These are phyloP conservation scores for Acleris sparsana DNA, from an alignment of 2,888 invertebrate genomes.

Conservation along the genomic window DNA sequence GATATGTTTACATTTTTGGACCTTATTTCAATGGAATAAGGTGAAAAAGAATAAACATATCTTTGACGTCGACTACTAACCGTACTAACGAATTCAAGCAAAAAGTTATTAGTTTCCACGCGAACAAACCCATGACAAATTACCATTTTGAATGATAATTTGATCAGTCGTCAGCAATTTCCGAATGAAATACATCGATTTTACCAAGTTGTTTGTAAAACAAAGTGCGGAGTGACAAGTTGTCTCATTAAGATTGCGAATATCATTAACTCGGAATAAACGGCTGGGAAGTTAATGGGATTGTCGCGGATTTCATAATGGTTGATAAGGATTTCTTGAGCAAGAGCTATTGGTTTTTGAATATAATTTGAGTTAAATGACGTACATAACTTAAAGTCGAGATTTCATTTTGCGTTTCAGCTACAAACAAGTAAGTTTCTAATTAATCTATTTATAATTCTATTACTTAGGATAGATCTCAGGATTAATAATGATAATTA, in stretches of 20 bases:
- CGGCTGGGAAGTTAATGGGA: constrained; percentile 19
- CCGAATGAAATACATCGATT: constrained; percentile 15
- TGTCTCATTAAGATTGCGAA: constrained; percentile 28
- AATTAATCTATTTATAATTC: too few species aligned
- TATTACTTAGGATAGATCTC: too few species aligned
- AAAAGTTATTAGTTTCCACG: neutral
- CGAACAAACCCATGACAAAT: neutral
- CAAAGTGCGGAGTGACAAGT: constrained; percentile 25
- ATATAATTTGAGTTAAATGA: neutral
- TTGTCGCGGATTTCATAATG: constrained; percentile 14
- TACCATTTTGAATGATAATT: constrained; percentile 4
- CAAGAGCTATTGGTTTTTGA: neutral
- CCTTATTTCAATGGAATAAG: too few species aligned
- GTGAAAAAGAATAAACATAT: too few species aligned
- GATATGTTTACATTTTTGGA: too few species aligned
- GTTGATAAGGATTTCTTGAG: constrained; percentile 8
- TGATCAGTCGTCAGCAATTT: constrained; percentile 5
- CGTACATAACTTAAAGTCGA: too few species aligned
- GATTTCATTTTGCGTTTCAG: too few species aligned
- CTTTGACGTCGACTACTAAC: too few species aligned
- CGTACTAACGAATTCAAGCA: too few species aligned
- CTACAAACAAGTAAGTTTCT: too few species aligned
- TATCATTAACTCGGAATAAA: constrained; percentile 25
- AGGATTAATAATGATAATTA: too few species aligned
- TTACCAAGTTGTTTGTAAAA: constrained; percentile 9